Evolutionary conservation across 2,797 vertebrate genomes (phyloP).

Genomic region (Australoheros facetus): DNA sequence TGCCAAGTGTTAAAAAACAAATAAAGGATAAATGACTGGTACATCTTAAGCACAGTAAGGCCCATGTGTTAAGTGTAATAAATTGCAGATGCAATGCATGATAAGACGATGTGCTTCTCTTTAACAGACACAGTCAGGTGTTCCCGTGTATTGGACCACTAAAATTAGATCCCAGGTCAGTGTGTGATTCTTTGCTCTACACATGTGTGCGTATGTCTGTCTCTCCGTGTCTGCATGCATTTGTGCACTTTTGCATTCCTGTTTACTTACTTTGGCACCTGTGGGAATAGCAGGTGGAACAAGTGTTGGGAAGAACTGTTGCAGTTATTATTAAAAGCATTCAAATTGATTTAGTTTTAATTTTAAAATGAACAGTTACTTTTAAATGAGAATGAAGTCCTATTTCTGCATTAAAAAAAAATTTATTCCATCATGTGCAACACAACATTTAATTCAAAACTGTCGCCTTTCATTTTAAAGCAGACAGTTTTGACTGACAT

Average conservation of each 20-base stretch:
- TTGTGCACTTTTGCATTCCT: slow-evolving; percentile 36
- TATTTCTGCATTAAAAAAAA: background rate
- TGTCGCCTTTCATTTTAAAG: background rate
- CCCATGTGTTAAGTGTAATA: slow-evolving; percentile 1
- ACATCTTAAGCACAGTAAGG: background rate
- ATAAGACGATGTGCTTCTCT: slow-evolving; percentile 36
- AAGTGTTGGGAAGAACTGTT: background rate
- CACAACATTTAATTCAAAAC: background rate
- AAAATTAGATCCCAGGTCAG: slow-evolving; percentile 74
- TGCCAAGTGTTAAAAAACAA: background rate
- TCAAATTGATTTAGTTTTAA: background rate
- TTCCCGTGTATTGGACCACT: slow-evolving; percentile 55
- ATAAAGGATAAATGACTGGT: background rate
- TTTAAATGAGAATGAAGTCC: background rate
- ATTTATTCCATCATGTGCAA: background rate
- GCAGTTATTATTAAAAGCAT: background rate
- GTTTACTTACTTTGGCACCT: slow-evolving; percentile 41
- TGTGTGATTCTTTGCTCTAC: slow-evolving; percentile 58
- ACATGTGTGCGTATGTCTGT: slow-evolving; percentile 2
- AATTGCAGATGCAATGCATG: slow-evolving; percentile 23
- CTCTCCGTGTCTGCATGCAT: slow-evolving; percentile 17
- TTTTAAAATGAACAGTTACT: background rate
- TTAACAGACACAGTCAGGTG: slow-evolving; percentile 71
- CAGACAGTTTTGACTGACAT: background rate
- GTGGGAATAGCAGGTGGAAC: slow-evolving; percentile 36